Conservation (phyloP, 2,113 vertebrate species). For the Tiliqua scincoides region DNA sequence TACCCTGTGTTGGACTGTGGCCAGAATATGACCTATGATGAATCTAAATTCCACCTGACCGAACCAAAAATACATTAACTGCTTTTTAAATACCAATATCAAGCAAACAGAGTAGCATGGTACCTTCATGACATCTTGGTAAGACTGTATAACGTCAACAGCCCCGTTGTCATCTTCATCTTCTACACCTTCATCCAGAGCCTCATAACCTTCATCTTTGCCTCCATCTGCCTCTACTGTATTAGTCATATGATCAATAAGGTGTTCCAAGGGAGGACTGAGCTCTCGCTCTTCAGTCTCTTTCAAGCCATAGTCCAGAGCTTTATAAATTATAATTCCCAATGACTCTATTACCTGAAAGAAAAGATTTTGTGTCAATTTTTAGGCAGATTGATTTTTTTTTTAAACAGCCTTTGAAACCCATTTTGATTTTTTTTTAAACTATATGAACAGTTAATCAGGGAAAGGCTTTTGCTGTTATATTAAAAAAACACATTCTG, state of each 20-base stretch:
- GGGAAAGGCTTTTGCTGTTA: neutral
- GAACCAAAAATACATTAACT: conserved; percentile 7
- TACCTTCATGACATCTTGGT: conserved; percentile 93
- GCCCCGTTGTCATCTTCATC: conserved; percentile 74
- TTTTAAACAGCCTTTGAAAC: neutral
- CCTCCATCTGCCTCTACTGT: conserved; percentile 82
- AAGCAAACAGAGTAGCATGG: conserved; percentile 15
- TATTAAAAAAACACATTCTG: too few species aligned
- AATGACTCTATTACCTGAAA: conserved; percentile 91
- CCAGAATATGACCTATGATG: neutral
- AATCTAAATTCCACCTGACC: neutral
- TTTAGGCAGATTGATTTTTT: neutral
- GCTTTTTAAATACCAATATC: neutral
- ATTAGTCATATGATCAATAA: conserved; percentile 97
- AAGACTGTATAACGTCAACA: conserved; percentile 78
- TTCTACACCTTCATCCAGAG: conserved; percentile 89
- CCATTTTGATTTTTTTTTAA: neutral
- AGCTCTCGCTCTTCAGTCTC: conserved; percentile 95
- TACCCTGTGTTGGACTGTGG: neutral
- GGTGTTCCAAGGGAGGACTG: conserved; percentile 92
- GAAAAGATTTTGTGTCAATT: conserved; percentile 11
- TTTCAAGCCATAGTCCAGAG: conserved; percentile 96
- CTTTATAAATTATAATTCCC: conserved; percentile 98
- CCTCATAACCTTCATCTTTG: conserved; percentile 93
- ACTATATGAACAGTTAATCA: neutral